phyloP scores from a whole-genome alignment of 2,888 invertebrate genomes.

The Troides aeacus region DNA sequence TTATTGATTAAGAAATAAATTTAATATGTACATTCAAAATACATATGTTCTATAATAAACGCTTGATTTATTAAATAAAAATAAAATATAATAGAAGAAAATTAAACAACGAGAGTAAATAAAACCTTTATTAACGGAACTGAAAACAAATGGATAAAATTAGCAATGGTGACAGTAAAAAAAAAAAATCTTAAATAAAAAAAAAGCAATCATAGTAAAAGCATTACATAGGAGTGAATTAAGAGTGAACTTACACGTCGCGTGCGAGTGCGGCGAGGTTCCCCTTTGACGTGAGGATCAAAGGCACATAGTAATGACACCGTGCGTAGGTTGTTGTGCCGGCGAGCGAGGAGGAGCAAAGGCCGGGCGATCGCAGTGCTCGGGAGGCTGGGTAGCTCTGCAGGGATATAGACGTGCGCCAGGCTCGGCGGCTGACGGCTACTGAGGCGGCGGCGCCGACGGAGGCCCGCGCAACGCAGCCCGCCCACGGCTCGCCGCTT shows the following conservation, averaged over 20 bases:
- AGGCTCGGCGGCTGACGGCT: slow-evolving; percentile 65
- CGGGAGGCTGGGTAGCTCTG: slow-evolving; percentile 42
- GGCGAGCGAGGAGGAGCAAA: slow-evolving; percentile 42
- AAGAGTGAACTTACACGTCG: slow-evolving; percentile 52
- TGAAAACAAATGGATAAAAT: neutral
- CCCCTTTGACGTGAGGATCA: slow-evolving; percentile 38
- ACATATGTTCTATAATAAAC: neutral
- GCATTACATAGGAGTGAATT: slow-evolving; percentile 31
- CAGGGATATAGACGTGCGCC: slow-evolving; percentile 36
- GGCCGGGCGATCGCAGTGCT: slow-evolving; percentile 36
- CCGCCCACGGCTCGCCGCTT: slow-evolving; percentile 59
- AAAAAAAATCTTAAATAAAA: slow-evolving; percentile 29
- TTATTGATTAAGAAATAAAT: too few relatives aligned
- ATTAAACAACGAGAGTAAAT: too few relatives aligned
- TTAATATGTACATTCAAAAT: too few relatives aligned
- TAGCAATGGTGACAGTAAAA: slow-evolving; percentile 11
- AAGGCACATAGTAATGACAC: slow-evolving; percentile 55
- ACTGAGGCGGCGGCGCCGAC: slow-evolving; percentile 57
- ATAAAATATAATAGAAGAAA: neutral
- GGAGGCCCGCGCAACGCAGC: slow-evolving; percentile 55
- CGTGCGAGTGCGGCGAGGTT: slow-evolving; percentile 38
- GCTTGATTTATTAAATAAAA: neutral
- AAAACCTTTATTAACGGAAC: neutral
- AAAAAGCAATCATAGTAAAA: slow-evolving; percentile 32
- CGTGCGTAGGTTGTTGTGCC: slow-evolving; percentile 61